These are phyloP conservation scores for Astyanax mexicanus DNA, from an alignment of 2,797 vertebrate genomes.

Conservation along the genomic window DNA sequence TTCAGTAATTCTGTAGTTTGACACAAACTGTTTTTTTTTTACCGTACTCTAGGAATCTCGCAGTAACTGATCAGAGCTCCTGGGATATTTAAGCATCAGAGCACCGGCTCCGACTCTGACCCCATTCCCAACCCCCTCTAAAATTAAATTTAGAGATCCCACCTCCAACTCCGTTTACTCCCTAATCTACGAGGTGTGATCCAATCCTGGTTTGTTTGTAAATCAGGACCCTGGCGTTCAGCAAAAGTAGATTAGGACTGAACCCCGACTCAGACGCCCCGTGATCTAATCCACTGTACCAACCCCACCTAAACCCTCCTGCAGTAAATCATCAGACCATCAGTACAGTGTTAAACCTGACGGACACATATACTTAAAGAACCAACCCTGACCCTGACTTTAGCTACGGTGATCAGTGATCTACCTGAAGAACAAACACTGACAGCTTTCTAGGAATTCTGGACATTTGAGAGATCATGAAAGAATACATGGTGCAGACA, in stretches of 20 bases:
- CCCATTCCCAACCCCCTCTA: no score
- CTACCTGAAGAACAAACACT: no score
- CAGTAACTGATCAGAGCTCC: no score
- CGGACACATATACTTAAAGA: constrained; percentile 41
- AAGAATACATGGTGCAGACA: no score
- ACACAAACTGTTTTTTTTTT: no score
- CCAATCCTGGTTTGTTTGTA: constrained; percentile 59
- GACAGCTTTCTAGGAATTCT: no score
- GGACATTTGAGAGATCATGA: no score
- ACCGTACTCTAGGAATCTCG: no score
- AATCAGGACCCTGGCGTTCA: constrained; percentile 44
- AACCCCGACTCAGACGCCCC: constrained; percentile 37
- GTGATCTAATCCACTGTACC: constrained; percentile 25
- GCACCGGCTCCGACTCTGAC: background rate
- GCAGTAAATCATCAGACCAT: background rate
- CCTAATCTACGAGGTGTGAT: constrained; percentile 63
- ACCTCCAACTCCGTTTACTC: constrained; percentile 53
- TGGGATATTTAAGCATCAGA: background rate
- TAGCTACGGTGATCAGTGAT: no score
- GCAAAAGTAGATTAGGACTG: constrained; percentile 67
- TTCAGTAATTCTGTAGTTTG: no score
- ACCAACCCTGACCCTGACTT: no score
- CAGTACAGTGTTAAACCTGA: constrained; percentile 51
- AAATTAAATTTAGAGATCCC: background rate
- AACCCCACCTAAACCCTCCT: background rate